Evolutionary conservation across 1,140 invertebrate species (phyloP), one percentile per base, ranked within the genome.

Genomic region (Drosophila biarmipes): DNA sequence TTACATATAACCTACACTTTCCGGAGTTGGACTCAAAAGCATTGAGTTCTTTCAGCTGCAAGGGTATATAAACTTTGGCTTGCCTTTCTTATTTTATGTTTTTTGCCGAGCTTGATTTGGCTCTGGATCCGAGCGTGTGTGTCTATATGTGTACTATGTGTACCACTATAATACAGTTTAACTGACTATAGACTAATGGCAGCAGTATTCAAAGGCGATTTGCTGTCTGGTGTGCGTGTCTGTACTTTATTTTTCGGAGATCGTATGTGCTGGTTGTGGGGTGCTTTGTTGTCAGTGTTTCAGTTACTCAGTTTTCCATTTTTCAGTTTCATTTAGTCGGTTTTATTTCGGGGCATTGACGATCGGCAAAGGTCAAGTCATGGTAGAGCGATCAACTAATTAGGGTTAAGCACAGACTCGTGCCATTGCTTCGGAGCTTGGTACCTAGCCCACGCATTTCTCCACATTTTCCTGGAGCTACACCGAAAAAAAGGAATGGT

Each of bases 341-440:
- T 56, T 57, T 55, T 45, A 24, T 55, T 48, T 57, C 38, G n/a
- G 27, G 29, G 15, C 24, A 45, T 38, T 27, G 40, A 14, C 27
- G 38, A 67, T 67, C 29, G 21, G 14, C 75, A 86, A 78, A 86
- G 82, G 82, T 86, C 82, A 87, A 78, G 82, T 82, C 82, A 86
- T 82, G 82, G 78, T 82, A 87, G 57, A 86, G 58, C 84, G 74
- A 82, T 80, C 66, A 86, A 82, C 82, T 86, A 87, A 86, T 86
- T 82, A 82, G 75, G 66, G 66, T 78, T 67, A 75, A 52, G 38
- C 38, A 14, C 52, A 43, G 64, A 76, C 78, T 81, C 78, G 78
- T 81, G 78, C 78, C 78, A 80, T 66, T 49, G 42, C 34, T 42
- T 61, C 12, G 68, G 53, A 54, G 64, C 57, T 72, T 62, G 43